These are phyloP conservation scores for Pterois miles DNA, from an alignment of 2,797 vertebrate species.

Conservation along the genomic window DNA sequence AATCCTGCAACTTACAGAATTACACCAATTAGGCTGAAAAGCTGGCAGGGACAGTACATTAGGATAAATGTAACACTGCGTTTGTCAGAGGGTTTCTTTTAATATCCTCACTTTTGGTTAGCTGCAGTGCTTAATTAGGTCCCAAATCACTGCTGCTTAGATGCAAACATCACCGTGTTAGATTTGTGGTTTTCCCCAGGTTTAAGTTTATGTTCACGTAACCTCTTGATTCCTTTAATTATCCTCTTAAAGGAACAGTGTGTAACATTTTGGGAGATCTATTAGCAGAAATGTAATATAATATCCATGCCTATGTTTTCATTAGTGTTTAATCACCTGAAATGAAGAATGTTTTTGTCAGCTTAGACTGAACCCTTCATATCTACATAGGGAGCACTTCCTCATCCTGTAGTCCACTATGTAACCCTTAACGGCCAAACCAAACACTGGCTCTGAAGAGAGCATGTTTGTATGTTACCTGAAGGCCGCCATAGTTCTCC, in stretches of 20 bases:
- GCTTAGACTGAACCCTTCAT: no score
- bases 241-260: not conserved
- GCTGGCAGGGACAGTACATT: not conserved
- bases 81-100: not conserved
- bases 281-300: not conserved
- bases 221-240: not conserved
- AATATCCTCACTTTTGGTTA: constrained; percentile 1
- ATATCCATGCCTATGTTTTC: not conserved
- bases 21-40: constrained; percentile 4
- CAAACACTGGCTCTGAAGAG: not conserved
- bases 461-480: not conserved
- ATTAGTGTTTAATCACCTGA: not conserved
- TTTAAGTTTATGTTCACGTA: not conserved
- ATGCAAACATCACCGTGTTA: not conserved
- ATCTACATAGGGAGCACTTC: no score
- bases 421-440: not conserved
- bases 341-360: not conserved
- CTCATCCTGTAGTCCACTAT: no score
- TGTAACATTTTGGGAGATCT: not conserved
- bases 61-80: not conserved
- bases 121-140: constrained; percentile 7
- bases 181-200: not conserved
- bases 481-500: not conserved
- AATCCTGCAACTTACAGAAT: not conserved
- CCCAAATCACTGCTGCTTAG: not conserved